Evolutionary conservation across 35 echinoderm and acorn worm species (phyloP), one percentile per base, ranked within the genome.

Genomic region (Apostichopus parvimensis): DNA sequence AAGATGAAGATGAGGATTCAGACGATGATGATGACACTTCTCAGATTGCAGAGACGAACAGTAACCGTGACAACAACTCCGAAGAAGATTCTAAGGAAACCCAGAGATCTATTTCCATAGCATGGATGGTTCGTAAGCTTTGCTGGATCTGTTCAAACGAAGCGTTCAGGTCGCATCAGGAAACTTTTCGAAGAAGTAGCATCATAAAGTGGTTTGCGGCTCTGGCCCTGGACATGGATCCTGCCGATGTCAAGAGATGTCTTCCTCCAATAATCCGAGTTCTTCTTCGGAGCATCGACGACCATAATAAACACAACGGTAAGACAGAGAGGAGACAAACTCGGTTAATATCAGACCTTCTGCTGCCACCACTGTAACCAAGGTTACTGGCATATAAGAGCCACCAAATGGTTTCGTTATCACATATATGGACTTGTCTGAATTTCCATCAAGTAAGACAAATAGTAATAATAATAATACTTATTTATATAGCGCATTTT

Each of bases 131-230:
- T 1, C 95, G 87, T 78, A 99, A 88, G 55, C 83, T 99, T 80
- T 93, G 93, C 65, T 91, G 91, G 58, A 99, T 96, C 23, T 80
- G 86, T 18, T 70, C 87, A 9, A 93, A 79, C 53, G 97, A 99
- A 68, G 91, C 87, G 1, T 92, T 93, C 26, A 96, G 95, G 73
- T 82, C 90, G 2, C 64, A 91, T 10, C 87, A 93, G 55, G 84
- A 78, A 9, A 99, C 93, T 0, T 20, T 94, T 1, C 93, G 89
- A 77, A 89, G 97, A 57, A 93, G 73, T 6, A 92, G 92, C 53
- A 87, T 96, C 1, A 57, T 99, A 5, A 99, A 99, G 79, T 99
- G 97, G 97, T 80, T 94, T 20, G 95, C 93, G 52, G 97, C 94
- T n/a, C 78, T 94, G 2, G 73, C 95, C 7, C 17, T 99, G 81